Percentiles rank a stretch among this genome's conserved stretches.
Conservation (phyloP, 2,797 vertebrate genomes). For the Sebastes iracundus region DNA sequence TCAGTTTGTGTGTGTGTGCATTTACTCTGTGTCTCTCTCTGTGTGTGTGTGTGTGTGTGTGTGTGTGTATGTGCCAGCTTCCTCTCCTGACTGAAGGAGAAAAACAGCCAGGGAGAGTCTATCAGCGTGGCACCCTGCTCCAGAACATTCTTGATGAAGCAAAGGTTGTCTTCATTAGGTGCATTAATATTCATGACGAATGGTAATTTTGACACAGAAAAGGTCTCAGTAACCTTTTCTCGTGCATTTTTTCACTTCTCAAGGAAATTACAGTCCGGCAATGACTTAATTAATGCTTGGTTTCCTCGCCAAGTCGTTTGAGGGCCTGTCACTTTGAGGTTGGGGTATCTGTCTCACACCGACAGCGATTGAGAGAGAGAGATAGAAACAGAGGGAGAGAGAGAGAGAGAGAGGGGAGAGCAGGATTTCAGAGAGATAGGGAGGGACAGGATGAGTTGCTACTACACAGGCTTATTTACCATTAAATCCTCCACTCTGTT, state of each 20-base stretch:
- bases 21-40: background rate
- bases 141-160: constrained; percentile 99
- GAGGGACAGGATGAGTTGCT: constrained; percentile 61
- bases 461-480: constrained; percentile 71
- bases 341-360: constrained; percentile 89
- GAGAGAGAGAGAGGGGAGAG: constrained; percentile 55
- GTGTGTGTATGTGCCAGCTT: constrained; percentile 71
- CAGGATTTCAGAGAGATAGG: constrained; percentile 75
- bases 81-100: constrained; percentile 79
- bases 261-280: constrained; percentile 99
- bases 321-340: constrained; percentile 96
- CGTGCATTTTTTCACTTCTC: constrained; percentile 99
- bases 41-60: constrained; percentile 37
- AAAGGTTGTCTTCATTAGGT: constrained; percentile 99
- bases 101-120: constrained; percentile 88
- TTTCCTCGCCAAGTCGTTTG: constrained; percentile 90
- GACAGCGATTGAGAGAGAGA: constrained; percentile 86
- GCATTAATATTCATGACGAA: constrained; percentile 99
- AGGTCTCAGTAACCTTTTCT: constrained; percentile 99
- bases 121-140: constrained; percentile 96
- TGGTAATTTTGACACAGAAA: constrained; percentile 99
- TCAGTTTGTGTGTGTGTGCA: constrained; percentile 51
- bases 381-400: constrained; percentile 67
- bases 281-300: constrained; percentile 99
- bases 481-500: constrained; percentile 59